phyloP scores from a whole-genome alignment of 2,888 invertebrate species.

The Physocephala rufipes region DNA sequence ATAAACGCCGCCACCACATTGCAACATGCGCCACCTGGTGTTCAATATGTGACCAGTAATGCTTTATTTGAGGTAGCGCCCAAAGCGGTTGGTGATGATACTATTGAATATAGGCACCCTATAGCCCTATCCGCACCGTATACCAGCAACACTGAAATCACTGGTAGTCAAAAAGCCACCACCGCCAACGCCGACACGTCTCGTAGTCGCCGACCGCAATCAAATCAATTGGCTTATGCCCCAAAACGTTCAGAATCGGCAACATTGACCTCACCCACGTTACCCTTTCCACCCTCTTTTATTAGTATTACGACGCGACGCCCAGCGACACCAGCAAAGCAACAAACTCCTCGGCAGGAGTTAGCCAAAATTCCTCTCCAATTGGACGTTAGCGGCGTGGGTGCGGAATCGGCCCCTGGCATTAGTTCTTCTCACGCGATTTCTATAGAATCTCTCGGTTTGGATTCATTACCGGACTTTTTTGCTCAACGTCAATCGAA shows the following conservation, averaged over 20 bases:
- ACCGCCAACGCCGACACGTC: background rate
- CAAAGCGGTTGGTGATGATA: background rate
- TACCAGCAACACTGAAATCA: no score
- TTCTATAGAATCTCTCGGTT: constrained; percentile 42
- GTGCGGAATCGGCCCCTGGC: background rate
- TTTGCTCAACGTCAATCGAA: constrained; percentile 63
- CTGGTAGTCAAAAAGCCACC: no score
- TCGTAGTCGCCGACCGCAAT: constrained; percentile 41
- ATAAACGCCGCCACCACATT: constrained; percentile 38
- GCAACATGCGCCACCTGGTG: constrained; percentile 35
- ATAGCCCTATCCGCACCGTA: constrained; percentile 5
- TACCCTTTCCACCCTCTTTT: constrained; percentile 62
- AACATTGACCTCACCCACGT: constrained; percentile 40
- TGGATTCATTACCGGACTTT: constrained; percentile 54
- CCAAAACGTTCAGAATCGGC: constrained; percentile 51
- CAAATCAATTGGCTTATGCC: constrained; percentile 60
- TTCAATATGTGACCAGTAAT: constrained; percentile 49
- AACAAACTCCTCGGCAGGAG: background rate
- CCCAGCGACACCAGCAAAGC: constrained; percentile 24
- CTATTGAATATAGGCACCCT: background rate
- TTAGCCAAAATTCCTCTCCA: no score
- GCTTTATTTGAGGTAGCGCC: constrained; percentile 38
- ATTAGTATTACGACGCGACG: constrained; percentile 55
- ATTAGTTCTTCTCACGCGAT: constrained; percentile 8
- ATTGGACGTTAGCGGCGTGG: background rate